Evolutionary conservation across 1,140 invertebrate species (phyloP).

Genomic region (Bombus confusus): DNA sequence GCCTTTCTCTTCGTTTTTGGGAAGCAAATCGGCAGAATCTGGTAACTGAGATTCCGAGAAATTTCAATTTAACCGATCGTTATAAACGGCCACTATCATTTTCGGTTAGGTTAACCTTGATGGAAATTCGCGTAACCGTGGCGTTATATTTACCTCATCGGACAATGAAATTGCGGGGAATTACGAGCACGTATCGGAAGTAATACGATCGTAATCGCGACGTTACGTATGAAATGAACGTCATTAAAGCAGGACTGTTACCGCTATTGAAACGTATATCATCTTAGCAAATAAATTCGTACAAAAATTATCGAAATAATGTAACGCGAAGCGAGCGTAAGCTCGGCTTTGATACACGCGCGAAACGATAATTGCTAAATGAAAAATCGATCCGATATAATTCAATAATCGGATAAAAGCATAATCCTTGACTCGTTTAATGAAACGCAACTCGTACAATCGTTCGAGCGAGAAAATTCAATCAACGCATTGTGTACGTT

Average conservation of each 20-base stretch:
- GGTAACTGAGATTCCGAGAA: no score
- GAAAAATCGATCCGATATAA: not conserved
- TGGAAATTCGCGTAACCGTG: constrained; percentile 27
- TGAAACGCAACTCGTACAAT: not conserved
- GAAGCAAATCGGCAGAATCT: no score
- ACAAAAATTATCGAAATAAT: not conserved
- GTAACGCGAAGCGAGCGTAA: not conserved
- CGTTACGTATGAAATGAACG: not conserved
- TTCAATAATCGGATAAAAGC: not conserved
- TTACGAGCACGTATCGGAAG: not conserved
- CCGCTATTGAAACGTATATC: not conserved
- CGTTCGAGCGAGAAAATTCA: not conserved
- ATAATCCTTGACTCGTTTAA: not conserved
- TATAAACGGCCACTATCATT: constrained; percentile 10
- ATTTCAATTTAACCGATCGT: constrained; percentile 5
- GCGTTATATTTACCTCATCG: no score
- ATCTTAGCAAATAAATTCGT: not conserved
- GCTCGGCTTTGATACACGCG: no score
- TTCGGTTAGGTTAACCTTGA: constrained; percentile 24
- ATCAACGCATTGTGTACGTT: no score
- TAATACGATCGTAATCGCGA: not conserved
- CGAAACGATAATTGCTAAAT: not conserved
- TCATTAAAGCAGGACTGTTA: not conserved
- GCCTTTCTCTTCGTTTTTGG: no score
- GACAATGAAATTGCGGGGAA: not conserved